Evolutionary conservation across 2,113 vertebrate species (phyloP), one percentile per base, ranked within the genome.

Genomic region (Podarcis raffonei): DNA sequence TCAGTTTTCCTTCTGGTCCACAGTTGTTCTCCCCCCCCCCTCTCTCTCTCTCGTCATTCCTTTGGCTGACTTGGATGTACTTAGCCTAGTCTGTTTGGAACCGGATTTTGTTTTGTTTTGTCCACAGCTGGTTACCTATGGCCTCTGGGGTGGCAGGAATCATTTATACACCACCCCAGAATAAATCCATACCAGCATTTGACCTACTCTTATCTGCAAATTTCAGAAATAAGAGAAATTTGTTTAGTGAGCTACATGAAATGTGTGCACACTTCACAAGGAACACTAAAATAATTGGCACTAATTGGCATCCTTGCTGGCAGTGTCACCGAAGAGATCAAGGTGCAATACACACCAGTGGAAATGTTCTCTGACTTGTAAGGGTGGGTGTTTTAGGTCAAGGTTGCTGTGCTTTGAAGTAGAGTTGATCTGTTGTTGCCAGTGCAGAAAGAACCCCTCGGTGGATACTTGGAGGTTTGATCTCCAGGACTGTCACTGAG

Each of bases 221-320:
- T 77, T 69, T 79, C 62, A 68, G 18, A 86, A 75, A 48, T 84
- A 83, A 75, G 71, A 76, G 59, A 87, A 90, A 69, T 53, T 22
- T 16, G 30, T 90, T 3, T 15, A 74, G 59, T 35, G 59, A 84
- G 1, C 18, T 23, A 23, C 82, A 78, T 68, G 0, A 87, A 85
- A 35, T 65, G 1, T 35, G 8, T 72, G 78, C 20, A 5, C 62
- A 65, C 30, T 84, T 75, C 74, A 84, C 39, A 68, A 66, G 62
- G 81, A 84, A 42, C 37, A 68, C 32, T 1, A 3, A n/a, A 0
- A 25, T 85, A 81, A 81, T 4, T 84, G 66, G 76, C 32, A 80
- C 18, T 90, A 88, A 79, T 71, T 57, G 59, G 5, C 11, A 20
- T 87, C 69, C 77, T 75, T 71, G 35, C 3, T 74, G 74, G 27